A percentile compares a stretch with the other conserved stretches of the same genome.
Evolutionary conservation across 2,888 invertebrate species (phyloP).

Genomic region (Hirtodrosophila alboralis): DNA sequence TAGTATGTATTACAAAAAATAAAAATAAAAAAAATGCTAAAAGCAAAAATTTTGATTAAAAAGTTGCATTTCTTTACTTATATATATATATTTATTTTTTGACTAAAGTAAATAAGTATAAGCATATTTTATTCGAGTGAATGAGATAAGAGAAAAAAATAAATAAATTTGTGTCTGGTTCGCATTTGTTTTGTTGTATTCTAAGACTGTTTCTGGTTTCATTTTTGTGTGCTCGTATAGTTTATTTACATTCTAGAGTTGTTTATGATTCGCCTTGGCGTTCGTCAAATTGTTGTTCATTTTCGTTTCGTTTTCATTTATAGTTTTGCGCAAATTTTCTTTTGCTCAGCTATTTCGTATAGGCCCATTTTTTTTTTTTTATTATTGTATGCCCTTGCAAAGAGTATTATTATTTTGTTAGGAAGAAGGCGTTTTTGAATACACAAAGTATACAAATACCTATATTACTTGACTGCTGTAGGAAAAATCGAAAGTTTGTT

Average conservation of each 20-base stretch:
- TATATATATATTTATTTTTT: constrained; percentile 5
- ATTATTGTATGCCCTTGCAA: too few relatives aligned
- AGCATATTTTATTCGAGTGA: constrained; percentile 17
- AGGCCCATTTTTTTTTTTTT: constrained; percentile 14
- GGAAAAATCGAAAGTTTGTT: too few relatives aligned
- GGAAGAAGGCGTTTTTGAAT: too few relatives aligned
- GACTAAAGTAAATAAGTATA: constrained; percentile 2
- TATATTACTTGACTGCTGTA: too few relatives aligned
- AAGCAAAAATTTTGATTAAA: constrained; percentile 7
- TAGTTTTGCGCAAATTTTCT: constrained; percentile 5
- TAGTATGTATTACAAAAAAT: too few relatives aligned
- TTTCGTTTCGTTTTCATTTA: constrained; percentile 33
- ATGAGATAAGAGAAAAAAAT: constrained; percentile 17
- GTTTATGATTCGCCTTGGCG: constrained; percentile 28
- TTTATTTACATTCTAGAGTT: constrained; percentile 45
- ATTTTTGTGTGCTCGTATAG: constrained; percentile 13
- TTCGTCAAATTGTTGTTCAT: constrained; percentile 13
- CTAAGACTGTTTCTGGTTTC: constrained; percentile 6
- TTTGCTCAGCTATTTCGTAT: constrained; percentile 2
- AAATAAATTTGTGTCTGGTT: neutral
- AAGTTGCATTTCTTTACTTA: constrained; percentile 5
- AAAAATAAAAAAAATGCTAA: constrained; percentile 1
- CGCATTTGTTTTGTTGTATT: neutral
- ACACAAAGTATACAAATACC: too few relatives aligned
- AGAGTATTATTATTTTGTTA: too few relatives aligned